Percentiles rank a stretch among this genome's conserved stretches.
phyloP scores from a whole-genome alignment of 2,113 vertebrate genomes.

The Lepus europaeus region DNA sequence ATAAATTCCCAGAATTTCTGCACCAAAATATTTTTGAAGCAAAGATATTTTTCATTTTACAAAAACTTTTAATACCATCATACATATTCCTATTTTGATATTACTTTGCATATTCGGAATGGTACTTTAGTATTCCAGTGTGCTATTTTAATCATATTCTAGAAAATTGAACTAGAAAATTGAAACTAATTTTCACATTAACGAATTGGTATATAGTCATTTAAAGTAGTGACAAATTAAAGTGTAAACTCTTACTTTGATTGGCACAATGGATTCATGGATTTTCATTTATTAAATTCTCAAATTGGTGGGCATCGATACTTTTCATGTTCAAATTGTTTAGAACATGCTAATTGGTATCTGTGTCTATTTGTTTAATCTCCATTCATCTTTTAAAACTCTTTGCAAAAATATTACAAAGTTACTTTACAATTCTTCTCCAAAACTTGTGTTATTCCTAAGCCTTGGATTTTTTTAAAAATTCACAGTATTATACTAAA shows the following conservation, averaged over 20 bases:
- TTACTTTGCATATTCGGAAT: slow-evolving; percentile 91
- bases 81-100: slow-evolving; percentile 91
- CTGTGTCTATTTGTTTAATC: too few relatives aligned
- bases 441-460: too few relatives aligned
- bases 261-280: background rate
- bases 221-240: background rate
- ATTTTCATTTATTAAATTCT: background rate
- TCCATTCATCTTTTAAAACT: too few relatives aligned
- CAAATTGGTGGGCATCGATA: background rate
- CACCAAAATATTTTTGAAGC: too few relatives aligned
- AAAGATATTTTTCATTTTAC: too few relatives aligned
- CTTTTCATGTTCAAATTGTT: background rate
- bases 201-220: slow-evolving; percentile 87
- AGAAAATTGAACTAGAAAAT: slow-evolving; percentile 83
- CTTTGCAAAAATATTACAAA: too few relatives aligned
- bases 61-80: background rate
- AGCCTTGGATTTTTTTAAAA: too few relatives aligned
- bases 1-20: too few relatives aligned
- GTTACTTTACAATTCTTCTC: too few relatives aligned
- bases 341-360: background rate
- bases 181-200: slow-evolving; percentile 87
- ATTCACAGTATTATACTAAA: too few relatives aligned
- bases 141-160: slow-evolving; percentile 90
- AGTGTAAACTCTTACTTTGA: background rate
- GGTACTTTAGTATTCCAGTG: slow-evolving; percentile 89